phyloP scores from a whole-genome alignment of 2,797 vertebrate genomes.

The Syndactyla subalaris region DNA sequence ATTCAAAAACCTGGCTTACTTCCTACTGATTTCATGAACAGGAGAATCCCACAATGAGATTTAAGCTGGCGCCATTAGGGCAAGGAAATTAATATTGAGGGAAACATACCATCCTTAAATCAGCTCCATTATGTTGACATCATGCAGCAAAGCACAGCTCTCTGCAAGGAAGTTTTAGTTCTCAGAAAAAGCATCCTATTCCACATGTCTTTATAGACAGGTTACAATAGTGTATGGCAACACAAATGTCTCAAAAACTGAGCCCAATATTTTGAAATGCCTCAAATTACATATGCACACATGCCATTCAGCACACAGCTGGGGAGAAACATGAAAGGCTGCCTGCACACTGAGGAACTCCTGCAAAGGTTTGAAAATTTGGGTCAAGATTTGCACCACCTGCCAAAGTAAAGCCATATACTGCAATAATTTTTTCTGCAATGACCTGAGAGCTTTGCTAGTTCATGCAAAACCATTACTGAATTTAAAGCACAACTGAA shows the following conservation, averaged over 20 bases:
- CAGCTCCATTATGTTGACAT: background rate
- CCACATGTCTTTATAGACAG: background rate
- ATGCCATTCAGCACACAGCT: background rate
- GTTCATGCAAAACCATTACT: background rate
- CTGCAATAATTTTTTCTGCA: background rate
- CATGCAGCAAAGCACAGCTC: background rate
- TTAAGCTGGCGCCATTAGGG: background rate
- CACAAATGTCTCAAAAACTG: background rate
- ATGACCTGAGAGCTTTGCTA: background rate
- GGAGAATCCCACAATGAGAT: background rate
- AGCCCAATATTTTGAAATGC: background rate
- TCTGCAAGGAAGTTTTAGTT: background rate
- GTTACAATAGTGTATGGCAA: background rate
- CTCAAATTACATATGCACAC: background rate
- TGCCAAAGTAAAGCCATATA: background rate
- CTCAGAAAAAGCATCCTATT: background rate
- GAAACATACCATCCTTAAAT: background rate
- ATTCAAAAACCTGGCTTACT: background rate
- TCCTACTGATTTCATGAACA: background rate
- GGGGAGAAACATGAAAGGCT: background rate
- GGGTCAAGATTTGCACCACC: background rate
- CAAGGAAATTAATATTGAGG: background rate
- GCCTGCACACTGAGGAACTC: background rate
- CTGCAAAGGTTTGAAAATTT: background rate
- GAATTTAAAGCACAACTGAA: constrained; percentile 11